A percentile compares a stretch with the other conserved stretches of the same genome.
phyloP scores from a whole-genome alignment of 64 coral and sea anemone genomes.

The Pachyseris speciosa region DNA sequence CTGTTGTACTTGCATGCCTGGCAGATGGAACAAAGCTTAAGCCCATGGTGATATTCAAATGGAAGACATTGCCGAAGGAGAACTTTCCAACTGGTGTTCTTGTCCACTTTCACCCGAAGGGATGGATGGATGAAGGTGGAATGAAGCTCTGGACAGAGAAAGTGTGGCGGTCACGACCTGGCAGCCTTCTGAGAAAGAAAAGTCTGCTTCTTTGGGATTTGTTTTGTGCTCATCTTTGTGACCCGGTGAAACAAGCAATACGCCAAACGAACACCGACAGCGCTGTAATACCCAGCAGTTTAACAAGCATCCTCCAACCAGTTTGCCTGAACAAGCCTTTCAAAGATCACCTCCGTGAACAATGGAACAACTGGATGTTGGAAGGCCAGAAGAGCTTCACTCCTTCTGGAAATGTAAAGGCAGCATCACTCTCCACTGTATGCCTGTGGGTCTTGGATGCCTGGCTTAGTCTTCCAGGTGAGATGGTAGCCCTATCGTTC shows the following conservation, averaged over 20 bases:
- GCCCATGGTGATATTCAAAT: slow-evolving; percentile 8
- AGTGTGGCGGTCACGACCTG: no score
- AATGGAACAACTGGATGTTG: slow-evolving; percentile 43
- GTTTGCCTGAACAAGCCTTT: slow-evolving; percentile 54
- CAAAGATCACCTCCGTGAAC: slow-evolving; percentile 27
- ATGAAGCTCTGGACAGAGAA: no score
- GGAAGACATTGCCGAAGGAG: background rate
- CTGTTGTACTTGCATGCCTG: no score
- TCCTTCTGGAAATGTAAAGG: slow-evolving; percentile 7
- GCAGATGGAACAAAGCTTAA: no score
- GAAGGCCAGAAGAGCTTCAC: no score
- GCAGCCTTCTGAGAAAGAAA: no score
- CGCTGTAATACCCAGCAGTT: slow-evolving; percentile 33
- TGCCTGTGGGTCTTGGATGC: slow-evolving; percentile 18
- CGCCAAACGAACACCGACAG: slow-evolving; percentile 31
- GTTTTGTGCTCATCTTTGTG: slow-evolving; percentile 47
- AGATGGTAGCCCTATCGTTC: slow-evolving; percentile 45
- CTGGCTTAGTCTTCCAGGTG: background rate
- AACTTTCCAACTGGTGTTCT: no score
- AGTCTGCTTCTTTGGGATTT: slow-evolving; percentile 60
- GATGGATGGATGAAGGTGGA: no score
- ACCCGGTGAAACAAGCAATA: slow-evolving; percentile 29
- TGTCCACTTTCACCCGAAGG: slow-evolving; percentile 29
- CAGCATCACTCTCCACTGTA: slow-evolving; percentile 49
- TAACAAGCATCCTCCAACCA: slow-evolving; percentile 55